Base-by-base conservation (phyloP, 2,797 vertebrate species). In the Thripadectes ignobilis region DNA sequence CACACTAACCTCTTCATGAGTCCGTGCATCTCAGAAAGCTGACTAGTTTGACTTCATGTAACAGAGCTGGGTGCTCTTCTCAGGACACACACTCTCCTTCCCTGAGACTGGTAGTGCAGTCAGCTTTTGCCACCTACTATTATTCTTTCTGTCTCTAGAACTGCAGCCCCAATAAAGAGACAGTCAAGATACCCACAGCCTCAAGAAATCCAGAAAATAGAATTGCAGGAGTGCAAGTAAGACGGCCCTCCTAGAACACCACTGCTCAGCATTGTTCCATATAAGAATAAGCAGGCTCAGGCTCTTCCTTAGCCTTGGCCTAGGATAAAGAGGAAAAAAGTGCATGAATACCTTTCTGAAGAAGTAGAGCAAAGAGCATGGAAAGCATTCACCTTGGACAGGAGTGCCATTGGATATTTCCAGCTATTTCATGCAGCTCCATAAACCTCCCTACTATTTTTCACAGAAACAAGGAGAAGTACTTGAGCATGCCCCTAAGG, bases 71-170 rank as follows among this genome's bases (percentile, higher is more conserved):
- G 38, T 9, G 43, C 20, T 51, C 23, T 21, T 26, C 39, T 74
- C 30, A 48, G 45, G 22, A 72, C 0, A 0, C 23, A 54, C 13
- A 32, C 18, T 23, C 17, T 49, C 14, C 22, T 75, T 21, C 34
- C 24, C 17, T 15, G 9, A 58, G 24, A 39, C 10, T 32, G 39
- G 26, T 36, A 39, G 26, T 38, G 15, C 0, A 1, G 30, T 19
- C 59, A 59, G 8, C 43, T 89, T 73, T 76, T 36, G 39, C 51
- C 59, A 81, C 4, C 11, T 39, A 38, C 21, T 24, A 4, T 41
- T 65, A 39, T 12, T 76, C 49, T 39, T 75, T 85, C 49, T 68
- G 29, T 45, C 54, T 85, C 51, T 36, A 67, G 15, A 92, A 76
- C 20, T 32, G 27, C 13, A n/a, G 17, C 3, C 8, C 7, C 1